These are phyloP conservation scores for Urophycis tenuis DNA, from an alignment of 2,797 vertebrate species.

Conservation along the genomic window DNA sequence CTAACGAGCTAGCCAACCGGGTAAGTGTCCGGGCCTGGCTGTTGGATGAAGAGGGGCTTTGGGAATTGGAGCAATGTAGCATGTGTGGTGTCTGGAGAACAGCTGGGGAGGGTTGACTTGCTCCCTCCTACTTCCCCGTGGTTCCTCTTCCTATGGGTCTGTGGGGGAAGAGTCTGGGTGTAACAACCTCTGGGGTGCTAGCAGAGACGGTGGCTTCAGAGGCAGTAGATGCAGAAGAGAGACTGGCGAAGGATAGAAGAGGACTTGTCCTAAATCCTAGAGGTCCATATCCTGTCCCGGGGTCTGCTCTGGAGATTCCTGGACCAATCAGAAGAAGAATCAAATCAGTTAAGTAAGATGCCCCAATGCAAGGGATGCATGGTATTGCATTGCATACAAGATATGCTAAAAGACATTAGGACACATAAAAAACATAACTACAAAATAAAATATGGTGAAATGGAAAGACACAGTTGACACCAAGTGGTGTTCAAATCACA, in stretches of 20 bases:
- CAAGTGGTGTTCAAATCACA: background rate
- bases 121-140: conserved; percentile 45
- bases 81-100: conserved; percentile 92
- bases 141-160: conserved; percentile 22
- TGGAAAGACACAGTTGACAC: background rate
- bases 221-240: conserved; percentile 52
- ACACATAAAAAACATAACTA: background rate
- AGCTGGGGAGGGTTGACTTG: conserved; percentile 79
- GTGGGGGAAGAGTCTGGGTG: conserved; percentile 70
- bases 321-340: conserved; percentile 14
- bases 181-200: conserved; percentile 74
- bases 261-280: conserved; percentile 75
- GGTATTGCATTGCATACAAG: background rate
- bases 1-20: background rate
- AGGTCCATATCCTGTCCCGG: conserved; percentile 65
- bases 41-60: conserved; percentile 72
- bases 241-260: conserved; percentile 44
- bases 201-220: conserved; percentile 48
- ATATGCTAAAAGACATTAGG: background rate
- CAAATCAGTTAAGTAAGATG: background rate
- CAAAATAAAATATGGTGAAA: background rate
- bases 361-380: background rate
- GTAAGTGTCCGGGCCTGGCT: conserved; percentile 70
- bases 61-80: conserved; percentile 96
- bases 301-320: conserved; percentile 56